Base-by-base conservation (phyloP, 2,113 vertebrate genomes). In the Orcinus orca region DNA sequence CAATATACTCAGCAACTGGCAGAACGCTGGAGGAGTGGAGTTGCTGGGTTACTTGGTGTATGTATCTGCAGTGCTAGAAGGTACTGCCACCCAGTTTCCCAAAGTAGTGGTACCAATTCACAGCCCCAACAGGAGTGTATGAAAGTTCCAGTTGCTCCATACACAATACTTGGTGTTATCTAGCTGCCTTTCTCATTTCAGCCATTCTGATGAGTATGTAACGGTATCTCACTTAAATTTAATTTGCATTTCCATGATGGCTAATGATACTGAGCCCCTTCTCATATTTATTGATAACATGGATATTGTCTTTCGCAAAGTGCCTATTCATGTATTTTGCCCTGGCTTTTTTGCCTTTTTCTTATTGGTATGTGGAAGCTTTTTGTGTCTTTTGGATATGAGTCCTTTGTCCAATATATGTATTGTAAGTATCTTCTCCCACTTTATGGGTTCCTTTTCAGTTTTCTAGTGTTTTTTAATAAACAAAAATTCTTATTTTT, bases 401-500 rank as follows among this genome's bases (percentile, higher is more conserved):
- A 73, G 33, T 68, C 26, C 29, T 97, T 31, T 68, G 33, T 53
- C 33, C 74, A 15, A 23, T 84, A 36, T 36, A 55, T 63, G 25
- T 70, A n/a, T 44, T 65, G 0, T 55, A 80, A 44, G 15, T 86
- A 55, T 60, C 21, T 68, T 93, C 60, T 94, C n/a, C 63, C 70
- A 93, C 36, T 81, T 85, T 93, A 36, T 85, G 23, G 11, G 13
- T 25, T 84, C 23, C 77, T 89, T 93, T 92, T 62, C 2, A 58
- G 23, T 93, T 93, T 84, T 8, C 55, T 58, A 21, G 21, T 71
- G 12, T 29, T 26, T 55, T 88, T 70, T 86, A 87, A 73, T 41
- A 83, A 70, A 74, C 10, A 88, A 73, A 92, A 81, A 47, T 79
- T 90, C 3, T 76, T 95, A 62, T 82, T 93, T 90, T 92, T 70